Evolutionary conservation across 2,113 vertebrate species (phyloP).

Genomic region (Siphamia tubifer): DNA sequence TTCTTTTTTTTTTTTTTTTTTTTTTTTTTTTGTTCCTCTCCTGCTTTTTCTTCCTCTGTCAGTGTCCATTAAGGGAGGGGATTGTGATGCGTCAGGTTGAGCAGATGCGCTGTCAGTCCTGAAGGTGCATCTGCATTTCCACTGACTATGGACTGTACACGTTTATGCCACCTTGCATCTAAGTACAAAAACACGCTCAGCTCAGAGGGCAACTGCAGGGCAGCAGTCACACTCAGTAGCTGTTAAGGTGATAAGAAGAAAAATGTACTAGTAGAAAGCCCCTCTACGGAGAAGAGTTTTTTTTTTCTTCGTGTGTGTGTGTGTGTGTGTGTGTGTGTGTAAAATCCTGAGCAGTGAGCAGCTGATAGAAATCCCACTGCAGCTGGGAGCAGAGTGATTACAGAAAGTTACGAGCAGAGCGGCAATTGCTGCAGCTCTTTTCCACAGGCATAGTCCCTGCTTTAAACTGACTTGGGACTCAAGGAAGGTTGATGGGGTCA

Average conservation of each 20-base stretch:
- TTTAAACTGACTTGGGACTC: slow-evolving; percentile 26
- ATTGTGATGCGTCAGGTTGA: not conserved
- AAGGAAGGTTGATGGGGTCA: slow-evolving; percentile 43
- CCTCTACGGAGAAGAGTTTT: slow-evolving; percentile 10
- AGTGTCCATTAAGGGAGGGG: not conserved
- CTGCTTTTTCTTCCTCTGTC: not conserved
- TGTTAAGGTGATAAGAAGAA: not conserved
- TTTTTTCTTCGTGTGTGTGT: slow-evolving; percentile 4
- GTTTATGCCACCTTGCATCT: not conserved
- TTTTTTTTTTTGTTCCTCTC: not conserved
- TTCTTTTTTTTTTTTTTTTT: not conserved
- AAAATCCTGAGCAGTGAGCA: not conserved
- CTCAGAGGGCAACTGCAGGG: slow-evolving; percentile 9
- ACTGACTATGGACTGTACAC: slow-evolving; percentile 12
- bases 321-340: not conserved
- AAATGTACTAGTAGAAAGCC: slow-evolving; percentile 13
- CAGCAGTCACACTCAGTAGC: slow-evolving; percentile 17
- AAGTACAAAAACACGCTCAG: not conserved
- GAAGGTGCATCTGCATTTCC: slow-evolving; percentile 1
- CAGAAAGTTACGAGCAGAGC: slow-evolving; percentile 42
- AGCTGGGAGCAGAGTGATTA: slow-evolving; percentile 50
- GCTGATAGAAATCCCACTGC: slow-evolving; percentile 44
- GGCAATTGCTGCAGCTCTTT: slow-evolving; percentile 38
- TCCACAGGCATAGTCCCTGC: slow-evolving; percentile 4
- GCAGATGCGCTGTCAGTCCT: not conserved